Evolutionary conservation across 2,888 invertebrate genomes (phyloP).

Genomic region (Cremastinae sp.): DNA sequence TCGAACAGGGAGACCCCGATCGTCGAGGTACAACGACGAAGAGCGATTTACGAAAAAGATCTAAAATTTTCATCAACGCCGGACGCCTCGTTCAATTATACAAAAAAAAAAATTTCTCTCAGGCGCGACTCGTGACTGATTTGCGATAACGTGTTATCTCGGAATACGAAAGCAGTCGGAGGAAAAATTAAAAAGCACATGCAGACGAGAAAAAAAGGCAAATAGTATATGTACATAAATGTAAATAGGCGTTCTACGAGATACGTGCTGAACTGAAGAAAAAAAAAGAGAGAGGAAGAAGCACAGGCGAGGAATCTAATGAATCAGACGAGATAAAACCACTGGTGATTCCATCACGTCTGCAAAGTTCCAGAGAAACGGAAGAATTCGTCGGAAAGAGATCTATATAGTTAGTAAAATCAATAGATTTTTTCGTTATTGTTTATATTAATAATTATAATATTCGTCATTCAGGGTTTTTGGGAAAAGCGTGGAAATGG

Average conservation of each 20-base stretch:
- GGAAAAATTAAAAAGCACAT: not conserved
- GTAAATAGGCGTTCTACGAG: not conserved
- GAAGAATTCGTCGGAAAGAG: slow-evolving; percentile 15
- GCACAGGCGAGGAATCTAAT: not conserved
- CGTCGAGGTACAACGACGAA: no score
- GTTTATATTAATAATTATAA: not conserved
- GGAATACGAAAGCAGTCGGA: not conserved
- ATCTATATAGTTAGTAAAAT: no score
- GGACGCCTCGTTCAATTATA: no score
- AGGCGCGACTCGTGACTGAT: not conserved
- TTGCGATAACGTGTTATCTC: slow-evolving; percentile 33
- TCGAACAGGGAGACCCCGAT: no score
- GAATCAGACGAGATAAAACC: slow-evolving; percentile 1
- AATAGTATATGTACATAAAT: not conserved
- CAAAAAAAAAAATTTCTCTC: no score
- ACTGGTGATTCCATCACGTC: slow-evolving; percentile 35
- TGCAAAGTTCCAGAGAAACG: slow-evolving; percentile 23
- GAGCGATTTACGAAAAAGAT: no score
- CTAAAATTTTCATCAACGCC: no score
- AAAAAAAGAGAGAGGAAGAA: not conserved
- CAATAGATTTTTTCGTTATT: no score
- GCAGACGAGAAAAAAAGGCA: not conserved
- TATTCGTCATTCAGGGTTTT: not conserved
- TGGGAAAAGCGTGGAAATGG: slow-evolving; percentile 59
- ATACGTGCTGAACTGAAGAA: not conserved